Base-by-base conservation (phyloP, 2,113 vertebrate species). In the Ceyx margarethae region DNA sequence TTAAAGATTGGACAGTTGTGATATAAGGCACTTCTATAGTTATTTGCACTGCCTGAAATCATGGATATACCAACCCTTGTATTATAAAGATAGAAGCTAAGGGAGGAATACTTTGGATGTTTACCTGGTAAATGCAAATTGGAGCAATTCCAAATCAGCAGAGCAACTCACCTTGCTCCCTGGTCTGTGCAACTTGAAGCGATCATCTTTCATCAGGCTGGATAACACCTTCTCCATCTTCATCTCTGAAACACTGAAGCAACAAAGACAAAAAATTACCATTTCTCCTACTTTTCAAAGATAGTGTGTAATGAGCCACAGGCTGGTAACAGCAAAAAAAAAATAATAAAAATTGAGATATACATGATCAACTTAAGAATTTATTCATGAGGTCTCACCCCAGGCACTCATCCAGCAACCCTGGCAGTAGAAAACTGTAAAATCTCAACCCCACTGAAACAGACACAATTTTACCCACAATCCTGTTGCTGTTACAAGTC, bases 221-320 rank as follows among this genome's bases (percentile, higher is more conserved):
- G 98, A 97, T 81, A 99, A 95, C 21, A 99, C 97, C n/a, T 97
- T 96, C 84, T 97, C 97, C 98, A 99, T 96, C 97, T 99, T 99
- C 25, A 99, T 97, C 95, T 99, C 98, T 19, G 97, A 97, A 75
- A 99, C 71, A 81, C 99, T 99, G 97, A 71, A 93, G 95, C 4
- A 61, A 35, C 51, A 48, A 53, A 54, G 61, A 54, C 3, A 76
- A 90, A 76, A 15, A 26, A 37, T 64, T 29, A 67, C 25, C 20
- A 10, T 23, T 80, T 67, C 62, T 90, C n/a, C 83, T 61, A 0
- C 22, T 89, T 64, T 46, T 56, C 86, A 62, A 54, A 79, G 6
- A 23, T 3, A 68, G 29, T 0, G 0, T 5, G 31, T 33, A 75
- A 68, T 0, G 2, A 72, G 22, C 19, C 81, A 76, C 57, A 68